phyloP scores from a whole-genome alignment of 2,797 vertebrate species.

The Ataeniobius toweri region DNA sequence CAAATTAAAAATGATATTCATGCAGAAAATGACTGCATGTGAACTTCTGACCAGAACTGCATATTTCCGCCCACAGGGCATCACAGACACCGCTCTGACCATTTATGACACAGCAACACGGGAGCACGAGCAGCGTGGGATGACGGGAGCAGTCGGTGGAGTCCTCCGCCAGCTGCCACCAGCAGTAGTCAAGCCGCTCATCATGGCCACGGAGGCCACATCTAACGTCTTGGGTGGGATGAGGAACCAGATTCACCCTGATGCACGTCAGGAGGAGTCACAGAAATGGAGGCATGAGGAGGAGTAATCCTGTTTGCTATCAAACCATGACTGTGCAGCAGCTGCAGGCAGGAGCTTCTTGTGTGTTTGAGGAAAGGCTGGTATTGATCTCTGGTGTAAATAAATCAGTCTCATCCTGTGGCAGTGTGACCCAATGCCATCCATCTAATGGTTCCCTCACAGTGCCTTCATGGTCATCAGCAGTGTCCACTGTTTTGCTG shows the following conservation, averaged over 20 bases:
- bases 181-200: constrained; percentile 93
- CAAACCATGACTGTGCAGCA: constrained; percentile 41
- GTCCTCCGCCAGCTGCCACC: constrained; percentile 97
- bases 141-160: constrained; percentile 95
- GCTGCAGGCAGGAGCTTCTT: constrained; percentile 11
- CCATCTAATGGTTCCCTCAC: constrained; percentile 64
- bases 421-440: constrained; percentile 58
- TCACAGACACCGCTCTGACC: constrained; percentile 94
- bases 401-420: constrained; percentile 60
- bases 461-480: constrained; percentile 79
- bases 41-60: neutral
- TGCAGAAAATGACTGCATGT: neutral
- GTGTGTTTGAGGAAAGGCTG: constrained; percentile 1
- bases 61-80: constrained; percentile 79
- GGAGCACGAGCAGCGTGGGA: constrained; percentile 96
- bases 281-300: constrained; percentile 96
- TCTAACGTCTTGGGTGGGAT: constrained; percentile 96
- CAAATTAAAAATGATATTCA: neutral
- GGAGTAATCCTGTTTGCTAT: constrained; percentile 72
- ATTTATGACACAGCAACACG: constrained; percentile 96
- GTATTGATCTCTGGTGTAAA: constrained; percentile 52
- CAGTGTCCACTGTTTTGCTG: constrained; percentile 52
- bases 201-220: constrained; percentile 96
- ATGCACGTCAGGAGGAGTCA: constrained; percentile 95
- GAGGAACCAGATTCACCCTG: constrained; percentile 98